Evolutionary conservation across 2,113 vertebrate species (phyloP).

Genomic region (Gulo gulo): DNA sequence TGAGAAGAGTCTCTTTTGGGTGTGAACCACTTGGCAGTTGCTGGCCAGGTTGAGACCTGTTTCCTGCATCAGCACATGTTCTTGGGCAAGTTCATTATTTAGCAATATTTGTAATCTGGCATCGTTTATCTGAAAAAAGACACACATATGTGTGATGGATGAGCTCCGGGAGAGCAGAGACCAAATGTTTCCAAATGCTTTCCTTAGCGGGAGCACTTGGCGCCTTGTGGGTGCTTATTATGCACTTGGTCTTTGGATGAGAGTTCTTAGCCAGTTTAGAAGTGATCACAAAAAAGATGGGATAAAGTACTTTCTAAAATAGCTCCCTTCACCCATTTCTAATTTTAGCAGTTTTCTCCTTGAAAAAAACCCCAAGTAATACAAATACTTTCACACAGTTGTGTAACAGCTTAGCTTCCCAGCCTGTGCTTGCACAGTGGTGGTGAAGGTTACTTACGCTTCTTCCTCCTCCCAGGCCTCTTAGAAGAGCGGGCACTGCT

Average conservation of each 20-base stretch:
- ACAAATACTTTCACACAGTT: background rate
- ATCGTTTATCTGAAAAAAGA: background rate
- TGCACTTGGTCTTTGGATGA: background rate
- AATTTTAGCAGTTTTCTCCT: background rate
- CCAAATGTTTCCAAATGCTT: background rate
- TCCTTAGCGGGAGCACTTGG: background rate
- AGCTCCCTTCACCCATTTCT: background rate
- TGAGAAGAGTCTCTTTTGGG: background rate
- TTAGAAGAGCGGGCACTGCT: constrained; percentile 96
- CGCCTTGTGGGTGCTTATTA: background rate
- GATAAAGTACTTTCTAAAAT: background rate
- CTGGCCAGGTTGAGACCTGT: background rate
- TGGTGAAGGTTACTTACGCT: background rate
- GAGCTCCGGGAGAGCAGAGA: background rate
- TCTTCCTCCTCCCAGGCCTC: constrained; percentile 84
- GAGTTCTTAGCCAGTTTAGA: background rate
- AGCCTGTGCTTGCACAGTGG: background rate
- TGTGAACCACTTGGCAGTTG: background rate
- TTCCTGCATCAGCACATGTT: background rate
- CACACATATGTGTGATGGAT: background rate
- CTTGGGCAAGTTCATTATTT: background rate
- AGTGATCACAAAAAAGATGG: background rate
- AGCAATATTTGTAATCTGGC: background rate
- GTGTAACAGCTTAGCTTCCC: background rate
- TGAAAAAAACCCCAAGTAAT: background rate